Evolutionary conservation across 2,797 vertebrate genomes (phyloP).

Genomic region (Pipistrellus pygmaeus): DNA sequence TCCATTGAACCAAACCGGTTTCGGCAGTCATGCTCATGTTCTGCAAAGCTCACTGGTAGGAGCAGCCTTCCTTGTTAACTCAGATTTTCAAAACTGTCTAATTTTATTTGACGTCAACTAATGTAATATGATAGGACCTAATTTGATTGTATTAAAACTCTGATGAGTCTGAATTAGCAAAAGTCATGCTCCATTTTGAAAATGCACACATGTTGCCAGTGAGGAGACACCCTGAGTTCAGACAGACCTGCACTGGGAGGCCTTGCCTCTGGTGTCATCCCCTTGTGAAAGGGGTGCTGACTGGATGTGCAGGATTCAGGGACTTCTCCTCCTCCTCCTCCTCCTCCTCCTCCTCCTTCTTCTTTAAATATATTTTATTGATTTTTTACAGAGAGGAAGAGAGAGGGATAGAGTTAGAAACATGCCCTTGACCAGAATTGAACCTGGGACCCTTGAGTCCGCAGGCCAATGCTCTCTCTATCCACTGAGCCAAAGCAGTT

Average conservation of each 20-base stretch:
- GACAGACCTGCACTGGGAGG: slow-evolving; percentile 62
- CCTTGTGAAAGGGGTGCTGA: slow-evolving; percentile 51
- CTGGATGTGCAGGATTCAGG: background rate
- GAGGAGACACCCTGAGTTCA: slow-evolving; percentile 80
- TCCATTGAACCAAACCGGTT: too few species aligned
- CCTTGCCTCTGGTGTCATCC: slow-evolving; percentile 66
- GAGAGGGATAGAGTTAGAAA: too few species aligned
- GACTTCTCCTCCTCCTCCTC: background rate
- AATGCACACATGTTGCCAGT: slow-evolving; percentile 72
- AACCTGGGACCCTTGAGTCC: too few species aligned
- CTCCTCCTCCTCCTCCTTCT: too few species aligned
- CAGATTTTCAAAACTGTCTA: slow-evolving; percentile 84
- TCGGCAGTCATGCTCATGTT: slow-evolving; percentile 60
- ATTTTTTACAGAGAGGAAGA: too few species aligned
- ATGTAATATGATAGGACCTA: slow-evolving; percentile 84
- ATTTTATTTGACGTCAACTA: slow-evolving; percentile 87
- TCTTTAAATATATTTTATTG: too few species aligned
- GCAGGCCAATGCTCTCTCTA: too few species aligned
- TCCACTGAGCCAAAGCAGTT: too few species aligned
- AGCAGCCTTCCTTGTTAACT: slow-evolving; percentile 80
- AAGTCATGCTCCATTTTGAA: slow-evolving; percentile 83
- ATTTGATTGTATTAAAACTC: slow-evolving; percentile 86
- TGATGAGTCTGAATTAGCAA: slow-evolving; percentile 84
- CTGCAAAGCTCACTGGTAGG: slow-evolving; percentile 80
- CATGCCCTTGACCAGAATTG: too few species aligned